Evolutionary conservation across 2,888 invertebrate species (phyloP), one percentile per base, ranked within the genome.

Genomic region (Tromatobia lineatoria): DNA sequence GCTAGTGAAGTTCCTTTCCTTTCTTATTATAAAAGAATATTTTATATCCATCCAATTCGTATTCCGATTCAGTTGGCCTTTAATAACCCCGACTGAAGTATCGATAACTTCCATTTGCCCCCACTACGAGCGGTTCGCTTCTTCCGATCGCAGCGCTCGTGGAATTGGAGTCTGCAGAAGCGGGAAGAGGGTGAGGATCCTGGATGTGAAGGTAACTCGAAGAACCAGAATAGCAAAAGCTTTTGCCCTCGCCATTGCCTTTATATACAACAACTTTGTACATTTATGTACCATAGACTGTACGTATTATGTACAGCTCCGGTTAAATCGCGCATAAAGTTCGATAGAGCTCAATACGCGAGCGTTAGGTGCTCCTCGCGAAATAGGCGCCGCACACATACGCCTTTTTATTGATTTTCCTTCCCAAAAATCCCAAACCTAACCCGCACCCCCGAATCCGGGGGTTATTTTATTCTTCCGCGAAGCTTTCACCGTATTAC

Each of bases 261-360:
- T 10, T 38, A 38, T 38, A 47, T 8, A 61, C 20, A 8, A 47
- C 3, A 74, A 74, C 59, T 74, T 61, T 15, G 23, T 74, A 50
- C 59, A 20, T 74, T 61, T 50, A 64, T 61, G 23, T 45, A 64
- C 47, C 8, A 45, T 18, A n/a, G 20, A 50, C 29, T 8, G 13
- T 29, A 29, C 20, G 50, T 15, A 66, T 42, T 50, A 34, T 50
- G 38, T 50, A 64, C 59, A 61, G 34, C 47, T 23, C 13, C 59
- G 59, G 47, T 61, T 61, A 74, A 74, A 74, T 74, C 47, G 74
- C 74, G 74, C 61, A 74, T 74, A 61, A 61, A 74, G 50, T 61
- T 50, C 74, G 61, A 74, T 34, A 50, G 45, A 61, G 59, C 61
- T 34, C 61, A n/a, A 34, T 61, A 61, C 57, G 42, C 57, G 15